Conservation (phyloP, 2,888 invertebrate genomes). For the Gortyna flavago region DNA sequence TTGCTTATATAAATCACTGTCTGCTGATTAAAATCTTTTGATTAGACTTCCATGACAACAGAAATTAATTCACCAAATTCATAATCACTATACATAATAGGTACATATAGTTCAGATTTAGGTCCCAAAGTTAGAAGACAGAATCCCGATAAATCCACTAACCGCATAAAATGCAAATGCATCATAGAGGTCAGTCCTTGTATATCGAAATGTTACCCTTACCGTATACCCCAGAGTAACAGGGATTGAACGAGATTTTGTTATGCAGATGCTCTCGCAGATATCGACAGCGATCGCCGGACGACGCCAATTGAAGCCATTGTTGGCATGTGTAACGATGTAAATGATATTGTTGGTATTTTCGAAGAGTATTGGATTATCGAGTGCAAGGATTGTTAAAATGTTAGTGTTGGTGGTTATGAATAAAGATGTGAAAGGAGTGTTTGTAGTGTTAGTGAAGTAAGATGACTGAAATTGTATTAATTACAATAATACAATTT, state of each 20-base stretch:
- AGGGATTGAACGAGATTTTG: constrained; percentile 74
- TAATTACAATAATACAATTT: too few relatives aligned
- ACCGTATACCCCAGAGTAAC: constrained; percentile 57
- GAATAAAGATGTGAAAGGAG: constrained; percentile 6
- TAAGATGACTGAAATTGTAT: not conserved
- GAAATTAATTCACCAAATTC: too few relatives aligned
- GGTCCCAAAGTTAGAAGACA: constrained; percentile 12
- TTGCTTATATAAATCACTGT: not conserved
- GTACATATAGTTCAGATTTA: not conserved
- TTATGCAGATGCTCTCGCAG: constrained; percentile 78
- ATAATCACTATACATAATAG: not conserved
- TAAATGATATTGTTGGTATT: constrained; percentile 61
- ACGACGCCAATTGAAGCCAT: constrained; percentile 71
- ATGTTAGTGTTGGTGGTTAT: constrained; percentile 11
- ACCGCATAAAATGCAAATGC: constrained; percentile 63
- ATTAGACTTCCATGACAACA: not conserved
- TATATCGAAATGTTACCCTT: constrained; percentile 59
- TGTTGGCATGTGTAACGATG: constrained; percentile 55
- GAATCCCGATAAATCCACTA: constrained; percentile 48
- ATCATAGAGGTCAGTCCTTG: constrained; percentile 57
- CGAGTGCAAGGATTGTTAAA: constrained; percentile 39
- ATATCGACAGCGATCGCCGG: constrained; percentile 70
- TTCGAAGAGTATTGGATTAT: constrained; percentile 54
- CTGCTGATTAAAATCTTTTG: not conserved
- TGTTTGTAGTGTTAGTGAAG: not conserved